Evolutionary conservation across 1,140 invertebrate species (phyloP).

Genomic region (Octopus sinensis): DNA sequence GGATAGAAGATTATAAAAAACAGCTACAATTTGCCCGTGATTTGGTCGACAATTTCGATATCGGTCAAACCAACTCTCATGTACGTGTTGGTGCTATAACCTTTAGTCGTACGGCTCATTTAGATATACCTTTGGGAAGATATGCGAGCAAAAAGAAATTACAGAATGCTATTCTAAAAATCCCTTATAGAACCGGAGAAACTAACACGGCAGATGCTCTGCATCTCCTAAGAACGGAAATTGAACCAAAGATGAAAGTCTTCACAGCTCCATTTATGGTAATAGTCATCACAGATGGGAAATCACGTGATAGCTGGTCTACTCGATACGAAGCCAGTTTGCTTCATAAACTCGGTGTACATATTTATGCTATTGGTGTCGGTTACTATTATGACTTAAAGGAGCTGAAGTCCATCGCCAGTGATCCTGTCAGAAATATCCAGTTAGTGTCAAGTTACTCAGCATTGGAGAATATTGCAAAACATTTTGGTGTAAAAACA

Average conservation of each 20-base stretch:
- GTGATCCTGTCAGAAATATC: slow-evolving; percentile 25
- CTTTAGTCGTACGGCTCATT: slow-evolving; percentile 13
- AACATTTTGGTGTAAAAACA: slow-evolving; percentile 34
- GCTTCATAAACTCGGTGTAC: slow-evolving; percentile 14
- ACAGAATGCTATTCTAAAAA: neutral
- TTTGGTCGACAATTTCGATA: slow-evolving; percentile 30
- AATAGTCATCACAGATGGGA: neutral
- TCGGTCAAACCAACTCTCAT: slow-evolving; percentile 20
- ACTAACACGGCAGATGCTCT: slow-evolving; percentile 39
- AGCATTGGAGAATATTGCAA: slow-evolving; percentile 35
- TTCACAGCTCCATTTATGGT: neutral
- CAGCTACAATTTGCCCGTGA: slow-evolving; percentile 32
- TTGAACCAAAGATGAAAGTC: slow-evolving; percentile 1
- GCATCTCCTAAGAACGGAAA: slow-evolving; percentile 19
- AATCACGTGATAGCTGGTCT: neutral
- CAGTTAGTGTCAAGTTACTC: slow-evolving; percentile 36
- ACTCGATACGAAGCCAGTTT: neutral
- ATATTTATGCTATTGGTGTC: slow-evolving; percentile 42
- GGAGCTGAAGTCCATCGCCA: slow-evolving; percentile 36
- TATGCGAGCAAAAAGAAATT: slow-evolving; percentile 16
- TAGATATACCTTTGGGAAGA: slow-evolving; percentile 12
- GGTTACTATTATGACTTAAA: slow-evolving; percentile 29
- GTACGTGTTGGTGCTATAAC: slow-evolving; percentile 23
- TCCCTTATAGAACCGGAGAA: slow-evolving; percentile 29
- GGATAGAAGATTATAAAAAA: slow-evolving; percentile 29